phyloP scores from a whole-genome alignment of 2,888 invertebrate species.

The Tenodera sinensis region DNA sequence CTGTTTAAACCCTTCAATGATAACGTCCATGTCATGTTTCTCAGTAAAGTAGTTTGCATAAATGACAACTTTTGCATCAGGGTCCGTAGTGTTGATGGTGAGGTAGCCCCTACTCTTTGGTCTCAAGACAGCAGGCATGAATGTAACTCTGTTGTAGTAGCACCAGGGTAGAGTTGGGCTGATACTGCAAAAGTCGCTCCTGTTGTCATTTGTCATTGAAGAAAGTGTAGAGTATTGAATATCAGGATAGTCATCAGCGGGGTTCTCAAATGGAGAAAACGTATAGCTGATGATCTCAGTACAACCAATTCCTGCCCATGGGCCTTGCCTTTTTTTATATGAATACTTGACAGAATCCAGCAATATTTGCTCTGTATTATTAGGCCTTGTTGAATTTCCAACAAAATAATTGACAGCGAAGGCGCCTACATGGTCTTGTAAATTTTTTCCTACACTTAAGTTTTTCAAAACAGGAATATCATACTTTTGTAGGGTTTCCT shows the following conservation, averaged over 20 bases:
- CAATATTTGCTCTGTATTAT: conserved; percentile 70
- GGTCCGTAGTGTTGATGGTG: conserved; percentile 40
- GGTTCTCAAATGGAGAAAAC: neutral
- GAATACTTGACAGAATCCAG: neutral
- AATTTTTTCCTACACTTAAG: conserved; percentile 54
- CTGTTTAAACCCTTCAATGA: conserved; percentile 56
- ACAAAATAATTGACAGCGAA: conserved; percentile 80
- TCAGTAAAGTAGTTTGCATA: conserved; percentile 44
- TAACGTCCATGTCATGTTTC: conserved; percentile 41
- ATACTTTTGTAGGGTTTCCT: conserved; percentile 49
- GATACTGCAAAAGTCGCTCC: neutral
- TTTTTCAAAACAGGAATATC: conserved; percentile 58
- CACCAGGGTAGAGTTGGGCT: neutral
- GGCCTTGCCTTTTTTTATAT: neutral
- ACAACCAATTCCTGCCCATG: conserved; percentile 39
- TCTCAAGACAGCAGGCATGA: conserved; percentile 25
- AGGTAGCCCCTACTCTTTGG: conserved; percentile 35
- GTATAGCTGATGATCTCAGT: conserved; percentile 70
- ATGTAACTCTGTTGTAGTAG: neutral
- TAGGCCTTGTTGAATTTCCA: conserved; percentile 74
- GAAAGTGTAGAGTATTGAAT: neutral
- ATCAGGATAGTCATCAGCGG: conserved; percentile 47
- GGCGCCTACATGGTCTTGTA: conserved; percentile 70
- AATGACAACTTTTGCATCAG: conserved; percentile 45
- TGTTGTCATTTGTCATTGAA: neutral